phyloP scores from a whole-genome alignment of 2,113 vertebrate genomes.

The Melanocharis versteri region DNA sequence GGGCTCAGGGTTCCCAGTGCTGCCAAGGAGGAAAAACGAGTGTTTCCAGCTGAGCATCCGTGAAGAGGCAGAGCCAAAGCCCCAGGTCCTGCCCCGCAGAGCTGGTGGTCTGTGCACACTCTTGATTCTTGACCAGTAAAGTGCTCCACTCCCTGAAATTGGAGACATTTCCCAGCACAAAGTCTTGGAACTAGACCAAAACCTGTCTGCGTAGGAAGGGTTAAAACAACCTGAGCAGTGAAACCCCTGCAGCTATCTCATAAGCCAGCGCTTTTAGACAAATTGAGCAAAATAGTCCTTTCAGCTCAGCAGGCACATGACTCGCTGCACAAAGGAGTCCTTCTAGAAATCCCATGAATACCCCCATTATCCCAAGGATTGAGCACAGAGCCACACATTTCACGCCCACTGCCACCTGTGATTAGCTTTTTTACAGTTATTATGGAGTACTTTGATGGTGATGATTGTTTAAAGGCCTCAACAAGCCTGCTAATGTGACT shows the following conservation, averaged over 20 bases:
- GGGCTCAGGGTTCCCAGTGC: background rate
- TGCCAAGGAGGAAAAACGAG: background rate
- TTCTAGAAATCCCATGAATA: constrained; percentile 73
- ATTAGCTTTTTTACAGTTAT: constrained; percentile 79
- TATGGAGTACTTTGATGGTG: constrained; percentile 72
- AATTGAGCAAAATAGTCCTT: constrained; percentile 81
- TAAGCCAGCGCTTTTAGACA: constrained; percentile 81
- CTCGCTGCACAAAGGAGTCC: constrained; percentile 73
- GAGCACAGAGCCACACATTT: constrained; percentile 72
- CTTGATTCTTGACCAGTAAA: background rate
- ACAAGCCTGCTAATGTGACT: constrained; percentile 70
- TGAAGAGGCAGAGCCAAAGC: background rate
- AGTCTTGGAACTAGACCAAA: background rate
- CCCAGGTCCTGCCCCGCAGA: background rate
- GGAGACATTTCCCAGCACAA: background rate
- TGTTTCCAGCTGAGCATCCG: background rate
- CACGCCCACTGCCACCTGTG: constrained; percentile 79
- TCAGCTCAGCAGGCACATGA: constrained; percentile 74
- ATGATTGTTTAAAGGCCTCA: constrained; percentile 76
- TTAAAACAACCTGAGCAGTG: constrained; percentile 77
- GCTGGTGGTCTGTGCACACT: background rate
- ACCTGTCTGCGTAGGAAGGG: constrained; percentile 9
- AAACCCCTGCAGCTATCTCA: constrained; percentile 77
- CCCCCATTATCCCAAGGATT: constrained; percentile 75
- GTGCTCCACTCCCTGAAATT: rapidly evolving